These are phyloP conservation scores for Panulirus ornatus DNA, from an alignment of 1,140 invertebrate genomes.

Conservation along the genomic window DNA sequence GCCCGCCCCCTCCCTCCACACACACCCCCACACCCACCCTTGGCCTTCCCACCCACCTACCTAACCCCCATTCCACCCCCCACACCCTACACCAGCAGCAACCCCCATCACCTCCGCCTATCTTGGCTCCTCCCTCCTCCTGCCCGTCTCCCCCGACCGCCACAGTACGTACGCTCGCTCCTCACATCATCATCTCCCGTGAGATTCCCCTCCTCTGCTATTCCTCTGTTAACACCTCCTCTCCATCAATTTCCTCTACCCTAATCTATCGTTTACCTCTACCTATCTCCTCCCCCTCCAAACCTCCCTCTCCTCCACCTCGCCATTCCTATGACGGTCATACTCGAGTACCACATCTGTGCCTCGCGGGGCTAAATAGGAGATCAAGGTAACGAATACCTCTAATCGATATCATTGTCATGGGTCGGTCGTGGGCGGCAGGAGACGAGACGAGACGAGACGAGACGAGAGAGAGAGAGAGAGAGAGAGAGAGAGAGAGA, in stretches of 20 bases:
- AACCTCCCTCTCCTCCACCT: background rate
- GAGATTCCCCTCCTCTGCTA: background rate
- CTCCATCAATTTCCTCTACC: background rate
- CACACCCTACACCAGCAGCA: background rate
- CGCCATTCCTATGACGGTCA: background rate
- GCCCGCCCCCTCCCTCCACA: background rate
- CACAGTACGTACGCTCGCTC: background rate
- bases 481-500: background rate
- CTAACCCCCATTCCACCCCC: background rate
- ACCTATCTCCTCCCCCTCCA: background rate
- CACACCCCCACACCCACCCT: background rate
- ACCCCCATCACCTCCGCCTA: background rate
- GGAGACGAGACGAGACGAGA: background rate
- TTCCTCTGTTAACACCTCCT: background rate
- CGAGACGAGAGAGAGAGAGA: background rate
- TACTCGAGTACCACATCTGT: no score
- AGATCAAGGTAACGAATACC: no score
- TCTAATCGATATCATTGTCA: no score
- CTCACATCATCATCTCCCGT: background rate
- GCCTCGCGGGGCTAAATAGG: no score
- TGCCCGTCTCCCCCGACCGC: background rate
- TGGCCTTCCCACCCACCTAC: background rate
- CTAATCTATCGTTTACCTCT: background rate
- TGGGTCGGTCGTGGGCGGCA: no score
- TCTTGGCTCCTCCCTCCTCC: background rate